phyloP scores from a whole-genome alignment of 2,113 vertebrate species.

The Callipepla squamata region DNA sequence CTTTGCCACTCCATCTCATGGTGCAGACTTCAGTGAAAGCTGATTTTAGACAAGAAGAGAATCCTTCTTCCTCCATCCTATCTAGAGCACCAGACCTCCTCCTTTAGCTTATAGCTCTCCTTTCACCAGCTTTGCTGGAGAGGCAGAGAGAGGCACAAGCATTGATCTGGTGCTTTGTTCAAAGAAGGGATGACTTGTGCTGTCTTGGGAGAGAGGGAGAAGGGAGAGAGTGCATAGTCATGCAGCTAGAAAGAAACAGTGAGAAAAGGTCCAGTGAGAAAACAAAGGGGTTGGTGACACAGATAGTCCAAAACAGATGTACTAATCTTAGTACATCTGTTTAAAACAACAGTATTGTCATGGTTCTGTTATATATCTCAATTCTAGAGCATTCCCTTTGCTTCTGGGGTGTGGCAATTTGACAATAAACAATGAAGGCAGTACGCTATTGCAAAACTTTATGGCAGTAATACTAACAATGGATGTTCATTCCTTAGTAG shows the following conservation, averaged over 20 bases:
- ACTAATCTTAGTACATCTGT: neutral
- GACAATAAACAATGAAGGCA: neutral
- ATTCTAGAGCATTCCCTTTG: neutral
- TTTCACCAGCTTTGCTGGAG: neutral
- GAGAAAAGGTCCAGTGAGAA: neutral
- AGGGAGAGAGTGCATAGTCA: neutral
- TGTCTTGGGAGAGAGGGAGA: neutral
- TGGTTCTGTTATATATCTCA: neutral
- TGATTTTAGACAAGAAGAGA: neutral
- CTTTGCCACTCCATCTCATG: neutral
- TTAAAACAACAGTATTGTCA: neutral
- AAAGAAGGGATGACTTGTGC: neutral
- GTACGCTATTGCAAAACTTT: neutral
- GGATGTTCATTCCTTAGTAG: neutral
- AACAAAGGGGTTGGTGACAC: neutral
- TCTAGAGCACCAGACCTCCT: neutral
- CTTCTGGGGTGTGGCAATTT: neutral
- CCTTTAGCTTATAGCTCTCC: neutral
- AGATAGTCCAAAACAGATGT: neutral
- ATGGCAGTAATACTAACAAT: neutral
- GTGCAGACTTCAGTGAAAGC: neutral
- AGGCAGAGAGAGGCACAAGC: rapidly evolving
- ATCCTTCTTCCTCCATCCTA: neutral
- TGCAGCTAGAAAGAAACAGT: neutral
- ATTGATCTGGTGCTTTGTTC: neutral